Evolutionary conservation across 1,140 invertebrate species (phyloP), one percentile per base, ranked within the genome.

Genomic region (Cydia fagiglandana): DNA sequence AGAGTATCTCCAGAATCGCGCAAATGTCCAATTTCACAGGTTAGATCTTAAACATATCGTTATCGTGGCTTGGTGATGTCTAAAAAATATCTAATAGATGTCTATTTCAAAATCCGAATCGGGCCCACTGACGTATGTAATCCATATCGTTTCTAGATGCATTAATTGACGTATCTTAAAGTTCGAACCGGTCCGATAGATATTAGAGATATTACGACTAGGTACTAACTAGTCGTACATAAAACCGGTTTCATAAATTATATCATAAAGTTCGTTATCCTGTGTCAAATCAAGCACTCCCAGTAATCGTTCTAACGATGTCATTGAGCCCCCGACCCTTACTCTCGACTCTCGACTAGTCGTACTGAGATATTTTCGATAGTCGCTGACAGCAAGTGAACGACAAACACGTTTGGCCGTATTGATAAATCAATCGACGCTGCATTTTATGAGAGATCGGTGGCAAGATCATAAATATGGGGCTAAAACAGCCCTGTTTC

Each of bases 301-400:
- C 20, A 24, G 56, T 61, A 61, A 20, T 61, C 56, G 56, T 24
- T 24, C 47, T 15, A 50, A 56, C 56, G 56, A 12, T 61, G 56
- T 24, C 56, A 61, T 61, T 61, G 56, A 61, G 24, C 56, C 53
- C 34, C 56, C 56, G 56, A 61, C 56, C 56, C 56, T 61, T 61
- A 53, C 47, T 15, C 20, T 20, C 56, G 56, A 53, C 47, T 15
- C 20, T 20, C 56, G 56, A 61, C 56, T 61, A 61, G 17, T n/a
- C 50, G 28, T 12, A 70, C 28, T 13, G 66, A 38, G 30, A 17
- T 70, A 70, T 70, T 70, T 70, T 70, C 20, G 66, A 70, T 38
- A 45, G 66, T 70, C 66, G 66, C 66, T 70, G 66, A 70, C 66
- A 70, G 66, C 9, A 41, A 68, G 30, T 68, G 30, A 70, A 70